Evolutionary conservation across 92 coral and sea anemone genomes (phyloP), one percentile per base, ranked within the genome.

Genomic region (Zoanthus gigantus): DNA sequence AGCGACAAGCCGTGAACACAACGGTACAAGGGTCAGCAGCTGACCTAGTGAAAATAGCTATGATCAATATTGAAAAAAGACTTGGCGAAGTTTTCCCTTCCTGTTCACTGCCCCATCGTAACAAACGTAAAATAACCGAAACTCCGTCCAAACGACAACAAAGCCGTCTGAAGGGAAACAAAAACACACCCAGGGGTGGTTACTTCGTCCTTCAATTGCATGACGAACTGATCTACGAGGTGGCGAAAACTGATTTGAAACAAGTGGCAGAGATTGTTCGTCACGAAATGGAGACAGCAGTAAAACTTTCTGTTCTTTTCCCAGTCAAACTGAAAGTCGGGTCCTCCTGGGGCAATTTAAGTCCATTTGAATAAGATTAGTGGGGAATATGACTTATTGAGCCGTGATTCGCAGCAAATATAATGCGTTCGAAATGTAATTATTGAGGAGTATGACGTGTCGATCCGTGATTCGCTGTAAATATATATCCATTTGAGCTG

Each of bases 1-100:
- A 96, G 71, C 89, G 99, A 15, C 99, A 97, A 72, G 99, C 99
- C 2, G 99, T 97, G 69, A 97, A 97, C 86, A 97, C 99, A 53
- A 97, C 98, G 9, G 95, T 97, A 14, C 99, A 97, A 91, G 99
- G 99, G 82, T 97, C 99, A 80, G 99, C 99, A 85, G 98, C 99
- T 58, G 99, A 97, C 83, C 82, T 97, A 56, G 99, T 97, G 5
- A 97, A 97, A 50, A 89, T 88, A 72, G 99, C 99, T 76, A 97
- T 97, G 99, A 84, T 92, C 13, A 97, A 94, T 87, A 94, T 97
- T 82, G 99, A 97, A 89, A 90, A 81, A 53, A 90, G 88, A 84
- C 83, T 97, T 46, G 76, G 92, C 84, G 82, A 88, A 57, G 89
- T 74, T 57, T 97, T 90, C 78, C 93, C 98, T 83, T 37, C 90